Evolutionary conservation across 2,797 vertebrate genomes (phyloP).

Genomic region (Natrix natrix): DNA sequence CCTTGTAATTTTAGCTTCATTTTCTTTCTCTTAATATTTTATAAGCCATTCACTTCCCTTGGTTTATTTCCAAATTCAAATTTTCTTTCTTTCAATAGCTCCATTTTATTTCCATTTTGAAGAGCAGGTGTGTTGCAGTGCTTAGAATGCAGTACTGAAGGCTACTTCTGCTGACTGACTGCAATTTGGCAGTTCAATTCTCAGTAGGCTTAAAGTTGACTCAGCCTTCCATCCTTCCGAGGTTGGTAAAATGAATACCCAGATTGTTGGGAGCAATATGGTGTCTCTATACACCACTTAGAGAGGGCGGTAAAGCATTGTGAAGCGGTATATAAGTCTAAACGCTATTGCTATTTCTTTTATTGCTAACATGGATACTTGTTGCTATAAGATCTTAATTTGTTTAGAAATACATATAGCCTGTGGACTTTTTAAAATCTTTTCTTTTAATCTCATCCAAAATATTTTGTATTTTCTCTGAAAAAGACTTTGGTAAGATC

Average conservation of each 20-base stretch:
- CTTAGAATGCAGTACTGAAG: no score
- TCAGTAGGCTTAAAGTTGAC: no score
- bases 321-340: no score
- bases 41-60: not conserved
- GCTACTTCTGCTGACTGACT: no score
- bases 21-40: not conserved
- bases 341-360: not conserved
- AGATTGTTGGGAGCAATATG: no score
- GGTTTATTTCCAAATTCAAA: not conserved
- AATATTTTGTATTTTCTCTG: not conserved
- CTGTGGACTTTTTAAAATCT: not conserved
- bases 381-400: not conserved
- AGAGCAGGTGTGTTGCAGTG: no score
- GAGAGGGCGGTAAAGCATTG: no score
- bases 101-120: not conserved
- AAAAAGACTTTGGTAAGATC: not conserved
- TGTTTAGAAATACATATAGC: not conserved
- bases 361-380: not conserved
- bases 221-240: no score
- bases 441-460: not conserved
- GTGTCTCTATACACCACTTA: no score
- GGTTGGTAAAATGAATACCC: no score
- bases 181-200: no score
- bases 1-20: not conserved
- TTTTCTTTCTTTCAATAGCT: not conserved